Evolutionary conservation across 1,140 invertebrate species (phyloP).

Genomic region (Telenomus remus): DNA sequence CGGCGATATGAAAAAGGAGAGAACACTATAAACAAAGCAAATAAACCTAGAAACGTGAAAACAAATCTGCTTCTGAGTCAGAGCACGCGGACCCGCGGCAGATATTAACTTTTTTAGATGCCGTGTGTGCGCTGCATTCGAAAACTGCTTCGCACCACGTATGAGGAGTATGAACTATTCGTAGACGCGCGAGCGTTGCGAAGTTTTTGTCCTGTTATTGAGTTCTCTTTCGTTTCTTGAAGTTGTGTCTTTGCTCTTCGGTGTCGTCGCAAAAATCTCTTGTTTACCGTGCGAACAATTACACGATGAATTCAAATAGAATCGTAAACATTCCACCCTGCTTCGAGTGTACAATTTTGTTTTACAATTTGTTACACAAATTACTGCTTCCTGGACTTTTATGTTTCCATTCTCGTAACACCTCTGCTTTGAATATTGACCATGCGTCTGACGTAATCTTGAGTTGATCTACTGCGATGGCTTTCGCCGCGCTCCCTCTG

Average conservation of each 20-base stretch:
- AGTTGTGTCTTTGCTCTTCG: constrained; percentile 12
- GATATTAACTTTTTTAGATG: constrained; percentile 73
- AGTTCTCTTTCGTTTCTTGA: constrained; percentile 22
- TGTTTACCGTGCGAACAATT: constrained; percentile 29
- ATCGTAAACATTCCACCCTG: constrained; percentile 12
- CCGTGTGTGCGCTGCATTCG: constrained; percentile 63
- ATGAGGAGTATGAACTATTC: constrained; percentile 59
- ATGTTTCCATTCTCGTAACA: neutral
- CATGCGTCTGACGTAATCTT: constrained; percentile 5
- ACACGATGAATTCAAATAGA: neutral
- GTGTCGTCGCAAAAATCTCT: constrained; percentile 17
- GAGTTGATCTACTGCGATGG: constrained; percentile 12
- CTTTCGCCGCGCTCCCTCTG: neutral
- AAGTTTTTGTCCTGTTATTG: constrained; percentile 35
- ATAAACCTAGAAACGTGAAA: constrained; percentile 68
- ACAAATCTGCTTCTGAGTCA: constrained; percentile 71
- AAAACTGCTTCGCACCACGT: constrained; percentile 43
- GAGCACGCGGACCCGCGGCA: constrained; percentile 61
- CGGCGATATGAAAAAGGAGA: constrained; percentile 27
- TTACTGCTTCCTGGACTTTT: constrained; percentile 1
- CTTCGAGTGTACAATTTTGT: too few relatives aligned
- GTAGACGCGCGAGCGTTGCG: constrained; percentile 26
- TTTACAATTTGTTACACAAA: constrained; percentile 12
- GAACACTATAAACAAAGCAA: constrained; percentile 53
- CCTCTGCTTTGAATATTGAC: too few relatives aligned